Evolutionary conservation across 2,888 invertebrate species (phyloP), one percentile per base, ranked within the genome.

Genomic region (Limenitis camilla): DNA sequence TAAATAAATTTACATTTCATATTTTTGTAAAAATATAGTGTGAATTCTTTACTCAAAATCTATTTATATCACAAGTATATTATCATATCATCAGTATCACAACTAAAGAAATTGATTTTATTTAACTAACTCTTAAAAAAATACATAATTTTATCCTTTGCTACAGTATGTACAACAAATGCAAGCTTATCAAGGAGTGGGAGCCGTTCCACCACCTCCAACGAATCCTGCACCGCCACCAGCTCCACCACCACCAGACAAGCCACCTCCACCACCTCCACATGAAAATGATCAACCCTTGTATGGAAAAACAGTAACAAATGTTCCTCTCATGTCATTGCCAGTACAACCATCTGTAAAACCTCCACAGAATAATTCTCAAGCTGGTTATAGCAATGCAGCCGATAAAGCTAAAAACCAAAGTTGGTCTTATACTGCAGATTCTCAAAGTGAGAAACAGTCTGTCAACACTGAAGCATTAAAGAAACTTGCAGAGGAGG

Each of bases 401-500:
- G 56, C 63, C 45, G 62, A 64, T 57, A 58, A 70, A 71, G 73
- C 71, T 74, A 80, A 77, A 64, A 74, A 67, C 64, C 68, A 72
- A 58, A 74, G 61, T 59, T 72, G 74, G 73, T 66, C 77, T 53
- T 64, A 71, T 58, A 59, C 58, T 52, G 55, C 66, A 61, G 74
- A 74, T 51, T 32, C 48, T 19, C 57, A 48, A 6, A 42, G 44
- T 27, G 62, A 49, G 40, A 49, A 33, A 61, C 56, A 44, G 50
- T 59, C 45, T 30, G 72, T 71, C 31, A 79, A 82, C 65, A 63
- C 69, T 31, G 86, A 86, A 28, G 87, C 82, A 33, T 61, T 86
- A 27, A 77, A 76, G 52, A 83, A 82, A 62, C 68, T 86, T 28
- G 79, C 81, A n/a, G 88, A 87, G 61, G 94, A 95, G 65, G 96